Evolutionary conservation across 1,140 invertebrate species (phyloP).

Genomic region (Lepidurus arcticus): DNA sequence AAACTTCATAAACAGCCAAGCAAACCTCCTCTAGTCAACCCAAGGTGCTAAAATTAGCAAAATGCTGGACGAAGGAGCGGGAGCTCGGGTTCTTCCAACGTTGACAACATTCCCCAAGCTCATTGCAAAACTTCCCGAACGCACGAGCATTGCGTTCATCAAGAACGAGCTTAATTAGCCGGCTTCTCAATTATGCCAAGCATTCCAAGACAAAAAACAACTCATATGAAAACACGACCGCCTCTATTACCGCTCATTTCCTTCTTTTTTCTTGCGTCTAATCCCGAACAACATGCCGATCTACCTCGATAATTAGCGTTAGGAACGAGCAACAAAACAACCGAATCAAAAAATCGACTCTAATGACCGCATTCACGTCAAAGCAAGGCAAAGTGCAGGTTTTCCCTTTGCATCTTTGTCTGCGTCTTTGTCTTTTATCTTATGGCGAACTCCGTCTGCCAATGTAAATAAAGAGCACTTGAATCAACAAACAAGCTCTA

Average conservation of each 20-base stretch:
- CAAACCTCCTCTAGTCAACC: neutral
- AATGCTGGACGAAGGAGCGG: neutral
- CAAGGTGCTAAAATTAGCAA: conserved; percentile 22
- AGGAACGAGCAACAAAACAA: no score
- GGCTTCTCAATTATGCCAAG: conserved; percentile 1
- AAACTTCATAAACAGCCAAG: conserved; percentile 22
- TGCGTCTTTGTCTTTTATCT: neutral
- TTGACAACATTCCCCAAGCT: neutral
- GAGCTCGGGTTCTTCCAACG: neutral
- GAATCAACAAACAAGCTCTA: conserved; percentile 1
- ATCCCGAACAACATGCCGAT: neutral
- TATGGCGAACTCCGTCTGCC: conserved; percentile 6
- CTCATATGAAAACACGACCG: neutral
- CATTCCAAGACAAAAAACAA: neutral
- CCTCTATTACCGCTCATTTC: neutral
- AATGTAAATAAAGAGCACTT: conserved; percentile 6
- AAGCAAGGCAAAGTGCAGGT: neutral
- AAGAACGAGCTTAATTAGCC: conserved; percentile 10
- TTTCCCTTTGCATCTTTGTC: neutral
- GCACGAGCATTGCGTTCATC: neutral
- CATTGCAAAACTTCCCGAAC: neutral
- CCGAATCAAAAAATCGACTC: no score
- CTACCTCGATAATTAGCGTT: no score
- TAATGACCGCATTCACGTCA: neutral
- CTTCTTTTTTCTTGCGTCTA: neutral